Conservation (phyloP, 2,113 vertebrate genomes). For the Dryoscopus gambensis region DNA sequence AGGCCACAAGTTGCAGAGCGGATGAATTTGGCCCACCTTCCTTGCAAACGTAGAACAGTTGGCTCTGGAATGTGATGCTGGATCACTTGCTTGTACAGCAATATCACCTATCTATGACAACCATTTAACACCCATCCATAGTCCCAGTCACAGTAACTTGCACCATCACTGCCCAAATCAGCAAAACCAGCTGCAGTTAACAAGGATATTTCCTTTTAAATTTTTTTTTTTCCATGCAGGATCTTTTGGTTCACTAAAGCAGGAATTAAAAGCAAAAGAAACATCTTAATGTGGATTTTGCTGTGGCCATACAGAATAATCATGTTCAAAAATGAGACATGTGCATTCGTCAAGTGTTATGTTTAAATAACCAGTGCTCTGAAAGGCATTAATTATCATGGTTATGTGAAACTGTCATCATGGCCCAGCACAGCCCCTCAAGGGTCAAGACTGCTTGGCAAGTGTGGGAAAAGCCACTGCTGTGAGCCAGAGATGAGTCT, state of each 20-base stretch:
- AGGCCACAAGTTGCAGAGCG: background rate
- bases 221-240: background rate
- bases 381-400: background rate
- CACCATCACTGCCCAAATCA: background rate
- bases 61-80: background rate
- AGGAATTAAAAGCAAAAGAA: background rate
- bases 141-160: background rate
- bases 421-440: background rate
- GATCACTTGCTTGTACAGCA: background rate
- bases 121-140: background rate
- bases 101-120: background rate
- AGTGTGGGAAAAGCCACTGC: background rate
- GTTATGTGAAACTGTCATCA: background rate
- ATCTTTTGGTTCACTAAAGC: background rate
- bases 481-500: background rate
- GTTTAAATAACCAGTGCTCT: background rate
- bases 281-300: background rate
- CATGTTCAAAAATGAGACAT: background rate
- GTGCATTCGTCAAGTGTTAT: background rate
- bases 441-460: background rate
- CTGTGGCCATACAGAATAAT: background rate
- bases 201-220: background rate
- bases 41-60: rapidly evolving
- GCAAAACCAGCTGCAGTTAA: background rate
- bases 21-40: background rate